These are phyloP conservation scores for Stenodema calcarata DNA, from an alignment of 2,888 invertebrate species.

Conservation along the genomic window DNA sequence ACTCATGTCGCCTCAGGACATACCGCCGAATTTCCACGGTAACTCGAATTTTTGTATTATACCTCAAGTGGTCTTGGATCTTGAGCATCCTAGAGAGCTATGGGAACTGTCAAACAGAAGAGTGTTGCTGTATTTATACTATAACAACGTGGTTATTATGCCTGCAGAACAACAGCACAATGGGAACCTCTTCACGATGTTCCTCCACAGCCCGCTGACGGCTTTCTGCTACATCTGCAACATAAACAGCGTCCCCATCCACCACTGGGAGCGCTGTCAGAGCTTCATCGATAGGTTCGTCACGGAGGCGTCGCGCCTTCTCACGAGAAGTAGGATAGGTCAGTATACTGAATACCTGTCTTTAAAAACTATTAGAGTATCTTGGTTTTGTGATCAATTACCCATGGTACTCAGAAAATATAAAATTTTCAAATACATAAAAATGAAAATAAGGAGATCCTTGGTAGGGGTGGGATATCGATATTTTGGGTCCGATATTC, in stretches of 20 bases:
- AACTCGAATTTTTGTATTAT: slow-evolving; percentile 55
- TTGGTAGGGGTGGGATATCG: too few relatives aligned
- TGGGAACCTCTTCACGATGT: slow-evolving; percentile 92
- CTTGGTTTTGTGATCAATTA: neutral
- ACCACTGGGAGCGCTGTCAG: slow-evolving; percentile 90
- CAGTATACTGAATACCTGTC: slow-evolving; percentile 60
- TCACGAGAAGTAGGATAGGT: slow-evolving; percentile 83
- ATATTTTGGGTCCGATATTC: too few relatives aligned
- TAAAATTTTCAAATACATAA: too few relatives aligned
- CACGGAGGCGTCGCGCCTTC: slow-evolving; percentile 83
- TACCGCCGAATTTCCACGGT: slow-evolving; percentile 85
- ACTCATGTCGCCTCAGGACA: slow-evolving; percentile 91
- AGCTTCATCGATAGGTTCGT: slow-evolving; percentile 87
- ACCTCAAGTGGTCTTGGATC: too few relatives aligned
- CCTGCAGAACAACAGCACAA: slow-evolving; percentile 78
- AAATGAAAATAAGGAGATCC: too few relatives aligned
- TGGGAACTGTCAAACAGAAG: too few relatives aligned
- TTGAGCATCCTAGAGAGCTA: too few relatives aligned
- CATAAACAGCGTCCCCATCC: slow-evolving; percentile 81
- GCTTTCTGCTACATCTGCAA: slow-evolving; percentile 92
- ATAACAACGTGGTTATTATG: neutral
- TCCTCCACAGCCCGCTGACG: slow-evolving; percentile 91
- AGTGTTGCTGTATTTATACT: too few relatives aligned
- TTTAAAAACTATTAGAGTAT: neutral
- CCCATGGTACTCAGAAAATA: too few relatives aligned